Percentiles rank a stretch among this genome's conserved stretches.
Conservation (phyloP, 2,113 vertebrate genomes). For the mouse (Mus musculus) region GRCm39 chr8:98818501-98819000, state of each 20-base stretch:
- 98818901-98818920: neutral
- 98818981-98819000: neutral
- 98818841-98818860: neutral
- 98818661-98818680: neutral
- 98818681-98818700: neutral
- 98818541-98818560: neutral
- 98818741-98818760: neutral
- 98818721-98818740: too few species aligned
- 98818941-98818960: neutral
- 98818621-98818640: neutral
- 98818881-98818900: neutral
- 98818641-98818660: neutral
- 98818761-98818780: fast-evolving
- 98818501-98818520: neutral
- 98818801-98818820: neutral
- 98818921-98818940: neutral
- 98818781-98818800: neutral
- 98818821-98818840: neutral
- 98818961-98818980: neutral
- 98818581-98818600: neutral
- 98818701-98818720: too few species aligned
- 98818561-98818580: neutral
- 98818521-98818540: neutral
- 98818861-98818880: too few species aligned
- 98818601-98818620: neutral